Conservation (phyloP, 2,888 invertebrate genomes). For the Cephus sareptanus region DNA sequence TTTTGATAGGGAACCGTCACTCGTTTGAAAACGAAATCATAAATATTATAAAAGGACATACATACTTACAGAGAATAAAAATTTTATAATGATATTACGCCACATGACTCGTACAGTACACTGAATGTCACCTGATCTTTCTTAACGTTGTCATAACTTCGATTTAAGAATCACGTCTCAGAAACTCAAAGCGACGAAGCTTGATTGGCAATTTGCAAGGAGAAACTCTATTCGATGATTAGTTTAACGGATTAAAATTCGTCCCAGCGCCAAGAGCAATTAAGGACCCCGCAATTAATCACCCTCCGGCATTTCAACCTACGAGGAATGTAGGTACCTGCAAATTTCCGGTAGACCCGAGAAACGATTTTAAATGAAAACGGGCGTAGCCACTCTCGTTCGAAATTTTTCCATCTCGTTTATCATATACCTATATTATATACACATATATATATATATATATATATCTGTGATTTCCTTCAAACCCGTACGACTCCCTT, state of each 20-base stretch:
- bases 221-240: not conserved
- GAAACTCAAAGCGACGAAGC: not conserved
- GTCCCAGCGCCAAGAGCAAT: conserved; percentile 25
- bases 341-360: conserved; percentile 54
- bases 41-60: not conserved
- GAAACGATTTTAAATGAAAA: conserved; percentile 2
- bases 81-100: not conserved
- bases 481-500: not conserved
- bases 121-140: not conserved
- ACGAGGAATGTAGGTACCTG: conserved; percentile 58
- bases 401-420: conserved; percentile 19
- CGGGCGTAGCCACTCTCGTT: conserved; percentile 16
- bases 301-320: conserved; percentile 40
- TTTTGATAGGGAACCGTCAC: not conserved
- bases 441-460: too few relatives aligned
- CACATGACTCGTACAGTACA: not conserved
- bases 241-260: conserved; percentile 5
- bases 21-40: not conserved
- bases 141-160: not conserved
- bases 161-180: not conserved
- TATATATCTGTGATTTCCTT: not conserved
- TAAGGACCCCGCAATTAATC: conserved; percentile 30
- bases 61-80: not conserved
- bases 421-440: not conserved
- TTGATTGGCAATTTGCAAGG: not conserved